A percentile compares a stretch with the other conserved stretches of the same genome.
phyloP scores from a whole-genome alignment of 2,888 invertebrate genomes.

The Amitus sp. region DNA sequence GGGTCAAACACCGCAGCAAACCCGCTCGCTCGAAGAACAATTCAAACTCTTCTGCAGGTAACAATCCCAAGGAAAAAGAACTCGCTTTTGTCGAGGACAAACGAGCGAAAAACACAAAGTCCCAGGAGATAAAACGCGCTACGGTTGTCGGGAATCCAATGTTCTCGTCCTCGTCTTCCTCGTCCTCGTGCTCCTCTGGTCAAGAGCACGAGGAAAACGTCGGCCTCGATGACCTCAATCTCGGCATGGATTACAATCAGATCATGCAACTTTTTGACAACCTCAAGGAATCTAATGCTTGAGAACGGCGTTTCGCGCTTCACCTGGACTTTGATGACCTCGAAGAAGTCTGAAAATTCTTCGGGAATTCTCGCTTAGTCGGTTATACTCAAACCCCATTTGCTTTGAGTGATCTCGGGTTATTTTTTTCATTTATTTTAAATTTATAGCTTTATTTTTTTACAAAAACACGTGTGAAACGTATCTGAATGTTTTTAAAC shows the following conservation, averaged over 20 bases:
- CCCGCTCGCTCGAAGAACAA: constrained; percentile 45
- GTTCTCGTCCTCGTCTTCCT: constrained; percentile 72
- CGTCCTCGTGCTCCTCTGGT: constrained; percentile 51
- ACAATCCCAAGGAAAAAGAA: constrained; percentile 41
- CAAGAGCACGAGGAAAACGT: constrained; percentile 72
- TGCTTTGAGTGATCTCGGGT: too few relatives aligned
- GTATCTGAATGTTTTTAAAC: too few relatives aligned
- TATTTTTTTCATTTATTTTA: too few relatives aligned
- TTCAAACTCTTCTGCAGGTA: too few relatives aligned
- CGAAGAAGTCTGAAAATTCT: constrained; percentile 12
- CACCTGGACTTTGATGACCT: constrained; percentile 12
- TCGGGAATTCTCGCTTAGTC: too few relatives aligned
- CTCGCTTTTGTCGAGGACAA: constrained; percentile 53
- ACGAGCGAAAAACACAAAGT: constrained; percentile 48
- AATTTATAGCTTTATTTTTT: too few relatives aligned
- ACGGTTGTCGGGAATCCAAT: constrained; percentile 91
- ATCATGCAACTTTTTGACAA: constrained; percentile 99
- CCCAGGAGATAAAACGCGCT: constrained; percentile 79
- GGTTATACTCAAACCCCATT: too few relatives aligned
- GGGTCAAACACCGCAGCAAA: constrained; percentile 42
- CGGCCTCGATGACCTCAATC: constrained; percentile 80
- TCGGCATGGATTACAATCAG: constrained; percentile 96
- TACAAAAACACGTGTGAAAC: too few relatives aligned
- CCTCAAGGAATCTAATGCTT: constrained; percentile 93
- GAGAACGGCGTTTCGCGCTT: constrained; percentile 51